Base-by-base conservation (phyloP, 1,140 invertebrate genomes). In the Arctopsyche grandis region DNA sequence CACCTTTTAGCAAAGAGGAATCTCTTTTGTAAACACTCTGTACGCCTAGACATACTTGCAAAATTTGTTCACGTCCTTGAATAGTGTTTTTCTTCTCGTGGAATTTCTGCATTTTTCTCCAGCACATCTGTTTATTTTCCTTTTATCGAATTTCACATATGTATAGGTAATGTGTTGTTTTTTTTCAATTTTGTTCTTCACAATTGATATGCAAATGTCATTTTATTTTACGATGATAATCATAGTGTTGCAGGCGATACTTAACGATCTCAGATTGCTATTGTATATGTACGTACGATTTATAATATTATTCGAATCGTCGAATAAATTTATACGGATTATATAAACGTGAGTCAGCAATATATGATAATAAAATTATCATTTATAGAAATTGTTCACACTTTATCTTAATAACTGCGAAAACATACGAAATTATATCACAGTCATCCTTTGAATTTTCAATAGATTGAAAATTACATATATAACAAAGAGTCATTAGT, bases 61-160 rank as follows among this genome's bases (percentile, higher is more conserved):
- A 19, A 19, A 9, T 60, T 14, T 52, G 48, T 52, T 52, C 16
- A 16, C 56, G 56, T n/a, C 56, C 56, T 60, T 21, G 16, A 19
- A 10, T 1, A 60, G 9, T 60, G 56, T 60, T 60, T 60, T 60
- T 60, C 56, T n/a, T 21, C 21, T 19, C 56, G 56, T 19, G 7
- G 56, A 60, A 60, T 60, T 60, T 60, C 16, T 19, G 56, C 14
- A 21, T 60, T 60, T 60, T 60, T 60, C 56, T 38, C 29, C 29
- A 38, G 56, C 16, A 9, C 21, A 16, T 60, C 0, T 60, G 16
- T 60, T 60, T 60, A 21, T 60, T 60, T 60, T 60, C 56, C 56
- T 60, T 60, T 21, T 19, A 19, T 19, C 16, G 21, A 60, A 60
- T 16, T 60, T 60, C 16, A n/a, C 7, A 60, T 21, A 9, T 60